Percentiles rank a stretch among this genome's conserved stretches.
phyloP scores from a whole-genome alignment of 2,888 invertebrate genomes.

The Trichopria drosophilae region DNA sequence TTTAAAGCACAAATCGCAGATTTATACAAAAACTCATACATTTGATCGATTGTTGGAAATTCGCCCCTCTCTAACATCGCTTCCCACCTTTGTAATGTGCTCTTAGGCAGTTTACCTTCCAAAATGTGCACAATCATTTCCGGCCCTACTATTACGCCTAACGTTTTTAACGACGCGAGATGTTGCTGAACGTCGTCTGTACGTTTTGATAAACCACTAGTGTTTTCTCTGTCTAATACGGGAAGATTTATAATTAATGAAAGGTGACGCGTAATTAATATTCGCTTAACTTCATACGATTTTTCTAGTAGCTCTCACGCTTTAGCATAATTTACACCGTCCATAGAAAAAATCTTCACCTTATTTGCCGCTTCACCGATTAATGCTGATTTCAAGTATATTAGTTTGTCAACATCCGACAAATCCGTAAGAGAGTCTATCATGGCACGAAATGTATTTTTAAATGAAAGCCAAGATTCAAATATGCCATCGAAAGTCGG shows the following conservation, averaged over 20 bases:
- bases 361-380: conserved; percentile 25
- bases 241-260: conserved; percentile 15
- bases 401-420: conserved; percentile 24
- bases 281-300: conserved; percentile 29
- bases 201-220: conserved; percentile 14
- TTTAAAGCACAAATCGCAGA: too few species aligned
- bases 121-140: conserved; percentile 31
- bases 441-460: conserved; percentile 25
- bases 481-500: conserved; percentile 26
- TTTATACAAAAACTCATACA: too few species aligned
- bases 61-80: too few species aligned
- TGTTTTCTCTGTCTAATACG: conserved; percentile 7
- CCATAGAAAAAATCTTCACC: conserved; percentile 20
- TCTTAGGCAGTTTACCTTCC: too few species aligned
- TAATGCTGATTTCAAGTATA: conserved; percentile 24
- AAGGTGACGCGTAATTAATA: conserved; percentile 29
- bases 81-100: conserved; percentile 32
- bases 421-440: conserved; percentile 27
- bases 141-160: conserved; percentile 27
- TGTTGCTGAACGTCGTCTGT: conserved; percentile 30
- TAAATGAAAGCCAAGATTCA: conserved; percentile 32
- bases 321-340: conserved; percentile 22
- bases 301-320: conserved; percentile 27
- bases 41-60: too few species aligned
- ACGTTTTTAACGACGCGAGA: conserved; percentile 22